Base-by-base conservation (phyloP, 64 coral and sea anemone species). In the Orbicella faveolata region DNA sequence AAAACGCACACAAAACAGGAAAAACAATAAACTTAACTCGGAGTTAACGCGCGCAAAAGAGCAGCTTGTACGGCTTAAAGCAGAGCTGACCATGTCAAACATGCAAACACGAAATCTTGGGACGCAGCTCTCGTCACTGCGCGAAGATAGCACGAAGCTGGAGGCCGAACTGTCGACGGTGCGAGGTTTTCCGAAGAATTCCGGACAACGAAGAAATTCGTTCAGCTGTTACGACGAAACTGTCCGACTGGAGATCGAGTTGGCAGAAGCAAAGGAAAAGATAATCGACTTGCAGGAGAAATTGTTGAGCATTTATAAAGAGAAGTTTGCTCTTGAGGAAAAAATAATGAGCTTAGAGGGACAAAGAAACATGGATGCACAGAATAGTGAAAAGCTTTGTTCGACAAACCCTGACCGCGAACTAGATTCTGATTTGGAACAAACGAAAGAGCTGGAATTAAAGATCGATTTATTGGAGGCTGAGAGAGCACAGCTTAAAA, bases 71-170 rank as follows among this genome's bases (percentile, higher is more conserved):
- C 89, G 89, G 25, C 73, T 97, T 8, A 97, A 97, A 54, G 88
- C 85, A 8, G 95, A 97, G 30, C 72, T 97, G 18, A 97, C 95
- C 9, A n/a, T 94, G 19, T 97, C 95, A 1, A 97, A 94, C 48
- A 83, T 97, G 70, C 95, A 97, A 62, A 97, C 95, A 9, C 78
- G 79, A 67, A 94, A 97, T 54, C 88, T 97, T 23, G 92, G 95
- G 30, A 88, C 88, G 0, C 95, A 97, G 21, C 61, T 97, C 23
- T 87, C 95, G 13, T 97, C 91, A 21, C 75, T 97, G 54, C 91
- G 95, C 61, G 95, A 93, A 88, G 91, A 97, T 30, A 97, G 95
- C 63, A 97, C 89, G 44, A 93, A 94, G 14, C 78, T 97, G 1
- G 95, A 97, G 19, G 92, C 87, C 4, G 95, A 97, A 76, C 67